Evolutionary conservation across 1,140 invertebrate genomes (phyloP), one percentile per base, ranked within the genome.

Genomic region (Ridgeia piscesae): DNA sequence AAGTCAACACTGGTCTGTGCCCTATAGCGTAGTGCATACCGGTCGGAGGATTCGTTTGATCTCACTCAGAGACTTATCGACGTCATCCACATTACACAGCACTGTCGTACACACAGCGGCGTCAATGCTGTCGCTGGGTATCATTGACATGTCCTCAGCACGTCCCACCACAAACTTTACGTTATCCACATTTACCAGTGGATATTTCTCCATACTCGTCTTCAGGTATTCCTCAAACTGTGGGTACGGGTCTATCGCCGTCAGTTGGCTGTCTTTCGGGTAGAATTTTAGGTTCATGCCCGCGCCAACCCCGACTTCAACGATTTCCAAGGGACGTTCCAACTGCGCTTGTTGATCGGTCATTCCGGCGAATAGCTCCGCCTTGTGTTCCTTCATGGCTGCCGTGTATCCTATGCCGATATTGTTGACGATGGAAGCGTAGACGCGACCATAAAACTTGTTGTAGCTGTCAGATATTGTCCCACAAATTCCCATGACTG

Each of bases 81-180:
- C 35, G 92, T 95, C 93, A 31, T 91, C 35, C 11, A 95, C 95
- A 31, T 94, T 94, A 91, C 95, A 96, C 0, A 96, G 92, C 0
- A 95, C 95, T 8, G 95, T 92, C 33, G 95, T 95, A 77, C 94
- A 95, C 8, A 96, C 94, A 8, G 95, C 95, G 17, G 94, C 94
- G 93, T 96, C 95, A 89, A 95, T 93, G 34, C 93, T 94, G 92
- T 93, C 91, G 91, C 94, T 94, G 21, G 93, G 89, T 31, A 96
- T 89, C 11, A 94, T 93, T 17, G 92, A 92, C 94, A 96, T 95
- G 88, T 95, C 93, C 92, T 96, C 95, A 2, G 95, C 95, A 88
- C 88, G 93, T 21, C 93, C 94, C 34, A 94, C 92, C 33, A 95
- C 89, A 34, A 94, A 93, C n/a, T 33, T 90, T 14, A 90, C 58